Evolutionary conservation across 2,797 vertebrate genomes (phyloP), one percentile per base, ranked within the genome.

Genomic region (Xenops minutus): DNA sequence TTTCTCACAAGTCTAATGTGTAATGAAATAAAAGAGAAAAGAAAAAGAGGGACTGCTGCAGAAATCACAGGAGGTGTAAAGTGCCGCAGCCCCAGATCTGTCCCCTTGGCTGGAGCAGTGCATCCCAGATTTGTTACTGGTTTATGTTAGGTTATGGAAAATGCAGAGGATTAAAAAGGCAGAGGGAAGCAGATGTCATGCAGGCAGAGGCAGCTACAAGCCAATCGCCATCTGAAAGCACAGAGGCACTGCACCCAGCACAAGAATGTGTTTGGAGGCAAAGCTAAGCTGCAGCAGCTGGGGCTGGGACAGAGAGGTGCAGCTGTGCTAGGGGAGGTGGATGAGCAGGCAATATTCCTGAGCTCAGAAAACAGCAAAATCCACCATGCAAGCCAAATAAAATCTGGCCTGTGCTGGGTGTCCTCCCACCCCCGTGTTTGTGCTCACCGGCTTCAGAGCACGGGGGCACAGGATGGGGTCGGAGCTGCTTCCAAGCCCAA

Each of bases 211-310:
- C 44, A 67, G 46, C n/a, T 52, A 68, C 44, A 78, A 85, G 71
- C 84, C 81, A 49, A 8, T 68, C 43, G 61, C 81, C 62, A 43
- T 73, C 36, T 0, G 3, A 86, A 69, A 71, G 63, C 10, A 6
- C 41, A 55, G 76, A 79, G 61, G 43, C 88, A 68, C 89, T 93
- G 89, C 97, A 93, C 91, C 91, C 96, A 78, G 73, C 85, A 67
- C 66, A 96, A 94, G 94, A 97, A 95, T 85, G 90, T 67, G 63
- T 95, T 95, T 86, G 88, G 85, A 93, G 83, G 83, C 81, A 83
- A 66, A 88, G 81, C 73, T 87, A 63, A 96, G 89, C 90, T 83
- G 72, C 14, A 51, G 93, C 96, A 95, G 93, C 91, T 96, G 96
- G 79, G 82, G 69, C 78, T 77, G 85, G 68, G 89, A 92, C 52